Evolutionary conservation across 2,888 invertebrate genomes (phyloP), one percentile per base, ranked within the genome.

Genomic region (Oscheius onirici): DNA sequence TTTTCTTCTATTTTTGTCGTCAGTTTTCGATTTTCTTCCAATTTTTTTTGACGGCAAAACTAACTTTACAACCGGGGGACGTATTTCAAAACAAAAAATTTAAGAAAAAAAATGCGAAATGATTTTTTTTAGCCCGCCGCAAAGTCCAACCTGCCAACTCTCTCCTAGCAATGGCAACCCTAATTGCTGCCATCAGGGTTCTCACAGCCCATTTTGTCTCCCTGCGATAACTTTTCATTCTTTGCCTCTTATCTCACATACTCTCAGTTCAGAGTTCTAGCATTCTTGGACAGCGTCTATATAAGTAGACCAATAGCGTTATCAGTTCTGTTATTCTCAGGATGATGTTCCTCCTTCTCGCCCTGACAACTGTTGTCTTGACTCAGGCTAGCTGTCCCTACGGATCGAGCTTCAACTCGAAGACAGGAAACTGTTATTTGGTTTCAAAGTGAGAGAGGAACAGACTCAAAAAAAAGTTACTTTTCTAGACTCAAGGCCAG

Each of bases 401-500:
- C 20, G 60, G 60, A 24, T 41, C 60, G 13, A 44, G 26, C 22
- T 43, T 41, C 43, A 17, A 17, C 6, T 22, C 41, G n/a, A 20
- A 6, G 15, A 41, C 40, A 24, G 34, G 34, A 10, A 55, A 55
- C 1, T 60, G 60, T 22, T 60, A 60, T 15, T 60, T 60, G 44
- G 44, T 26, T 3, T 60, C 60, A 6, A 60, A 60, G 60, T 60
- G 43, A 60, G 60, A 34, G 17, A 20, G 51, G 20, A 11, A 2
- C 17, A 22, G 22, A 52, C 3, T 34, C 54, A 54, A 66, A 66
- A 66, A 28, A 26, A 58, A 51, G 41, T 80, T 78, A 80, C 72
- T 11, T 46, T 13, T 60, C 20, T 22, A 60, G 60, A 43, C 41
- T 60, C 2, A 20, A 60, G 24, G 60, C 60, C 24, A 40, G 41